These are phyloP conservation scores for Bemisia tabaci DNA, from an alignment of 1,140 invertebrate genomes.

Conservation along the genomic window DNA sequence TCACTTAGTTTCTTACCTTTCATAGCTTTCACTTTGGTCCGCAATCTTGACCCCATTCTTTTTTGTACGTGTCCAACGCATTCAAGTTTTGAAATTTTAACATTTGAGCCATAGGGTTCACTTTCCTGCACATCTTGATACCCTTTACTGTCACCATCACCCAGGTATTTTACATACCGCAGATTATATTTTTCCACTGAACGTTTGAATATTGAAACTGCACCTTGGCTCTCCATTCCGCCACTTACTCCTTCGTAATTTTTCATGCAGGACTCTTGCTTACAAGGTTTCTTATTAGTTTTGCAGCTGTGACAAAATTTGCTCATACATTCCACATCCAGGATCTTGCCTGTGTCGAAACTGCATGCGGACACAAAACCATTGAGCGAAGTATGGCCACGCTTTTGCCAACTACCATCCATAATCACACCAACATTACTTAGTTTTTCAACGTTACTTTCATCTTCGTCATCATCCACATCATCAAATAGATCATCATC, in stretches of 20 bases:
- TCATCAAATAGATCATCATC: constrained; percentile 13
- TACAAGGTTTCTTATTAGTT: constrained; percentile 1
- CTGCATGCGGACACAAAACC: constrained; percentile 13
- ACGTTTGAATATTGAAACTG: not conserved
- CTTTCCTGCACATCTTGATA: not conserved
- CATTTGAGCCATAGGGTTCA: constrained; percentile 8
- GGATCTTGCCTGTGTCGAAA: constrained; percentile 16
- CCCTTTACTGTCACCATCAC: not conserved
- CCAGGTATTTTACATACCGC: not conserved
- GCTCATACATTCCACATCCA: constrained; percentile 10
- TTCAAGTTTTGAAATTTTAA: constrained; percentile 16
- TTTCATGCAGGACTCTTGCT: not conserved
- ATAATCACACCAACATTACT: constrained; percentile 12
- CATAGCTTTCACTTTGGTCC: constrained; percentile 2
- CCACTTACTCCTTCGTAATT: not conserved
- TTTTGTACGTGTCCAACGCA: constrained; percentile 19
- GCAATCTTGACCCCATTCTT: constrained; percentile 13
- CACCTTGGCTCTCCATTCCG: not conserved
- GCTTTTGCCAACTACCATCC: constrained; percentile 20
- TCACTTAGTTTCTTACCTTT: constrained; percentile 14
- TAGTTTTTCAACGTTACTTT: too few species aligned
- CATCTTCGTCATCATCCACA: constrained; percentile 17
- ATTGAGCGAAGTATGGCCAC: constrained; percentile 17
- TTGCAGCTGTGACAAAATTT: constrained; percentile 12
- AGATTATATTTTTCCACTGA: not conserved